Evolutionary conservation across 2,888 invertebrate genomes (phyloP).

Genomic region (Gibbula magus): DNA sequence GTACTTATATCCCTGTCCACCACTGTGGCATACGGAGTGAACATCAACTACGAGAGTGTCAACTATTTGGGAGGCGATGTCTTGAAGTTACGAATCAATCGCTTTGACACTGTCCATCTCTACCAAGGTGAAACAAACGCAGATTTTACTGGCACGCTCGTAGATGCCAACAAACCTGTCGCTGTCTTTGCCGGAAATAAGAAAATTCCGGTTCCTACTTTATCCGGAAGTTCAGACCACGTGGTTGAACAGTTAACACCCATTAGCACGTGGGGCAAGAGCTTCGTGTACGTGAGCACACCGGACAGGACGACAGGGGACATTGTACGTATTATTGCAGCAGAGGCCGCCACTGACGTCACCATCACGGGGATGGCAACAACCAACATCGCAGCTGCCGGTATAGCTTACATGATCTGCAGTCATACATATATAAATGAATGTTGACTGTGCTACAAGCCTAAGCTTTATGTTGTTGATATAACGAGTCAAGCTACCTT

Average conservation of each 20-base stretch:
- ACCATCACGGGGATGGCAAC: not conserved
- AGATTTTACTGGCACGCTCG: slow-evolving; percentile 61
- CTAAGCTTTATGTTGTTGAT: too few species aligned
- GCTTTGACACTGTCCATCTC: slow-evolving; percentile 51
- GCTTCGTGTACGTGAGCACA: slow-evolving; percentile 62
- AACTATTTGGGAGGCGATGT: slow-evolving; percentile 37
- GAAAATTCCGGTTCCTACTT: slow-evolving; percentile 50
- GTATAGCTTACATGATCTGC: not conserved
- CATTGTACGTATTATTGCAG: slow-evolving; percentile 53
- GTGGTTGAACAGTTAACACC: slow-evolving; percentile 61
- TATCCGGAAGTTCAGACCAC: slow-evolving; percentile 52
- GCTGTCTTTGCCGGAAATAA: slow-evolving; percentile 62
- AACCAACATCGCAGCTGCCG: not conserved
- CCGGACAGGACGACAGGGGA: slow-evolving; percentile 62
- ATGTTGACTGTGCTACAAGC: too few species aligned
- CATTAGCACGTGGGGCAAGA: slow-evolving; percentile 60
- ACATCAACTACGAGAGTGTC: slow-evolving; percentile 33
- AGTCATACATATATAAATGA: too few species aligned
- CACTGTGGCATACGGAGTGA: slow-evolving; percentile 8
- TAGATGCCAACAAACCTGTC: slow-evolving; percentile 52
- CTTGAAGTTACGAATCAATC: slow-evolving; percentile 39
- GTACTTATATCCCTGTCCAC: slow-evolving; percentile 44
- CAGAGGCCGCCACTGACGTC: slow-evolving; percentile 45
- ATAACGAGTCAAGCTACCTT: too few species aligned
- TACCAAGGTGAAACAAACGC: slow-evolving; percentile 25